Evolutionary conservation across 2,113 vertebrate species (phyloP).

Genomic region (Dicaeum eximium): DNA sequence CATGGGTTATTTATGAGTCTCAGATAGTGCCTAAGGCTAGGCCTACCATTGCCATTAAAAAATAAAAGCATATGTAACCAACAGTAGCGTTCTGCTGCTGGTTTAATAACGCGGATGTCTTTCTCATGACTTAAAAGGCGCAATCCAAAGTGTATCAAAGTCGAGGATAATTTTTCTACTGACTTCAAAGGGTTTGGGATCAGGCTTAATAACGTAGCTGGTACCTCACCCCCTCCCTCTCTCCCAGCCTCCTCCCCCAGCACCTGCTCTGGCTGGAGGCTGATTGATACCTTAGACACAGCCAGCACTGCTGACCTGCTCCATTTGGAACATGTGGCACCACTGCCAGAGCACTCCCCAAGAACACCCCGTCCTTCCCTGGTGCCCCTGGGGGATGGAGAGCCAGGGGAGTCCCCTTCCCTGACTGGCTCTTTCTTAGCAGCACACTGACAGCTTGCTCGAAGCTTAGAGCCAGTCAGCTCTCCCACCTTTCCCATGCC

Average conservation of each 20-base stretch:
- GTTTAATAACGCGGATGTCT: background rate
- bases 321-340: rapidly evolving
- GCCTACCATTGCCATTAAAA: slow-evolving; percentile 54
- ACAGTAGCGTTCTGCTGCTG: background rate
- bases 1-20: slow-evolving; percentile 57
- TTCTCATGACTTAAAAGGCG: slow-evolving; percentile 26
- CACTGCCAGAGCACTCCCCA: rapidly evolving
- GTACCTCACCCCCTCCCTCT: background rate
- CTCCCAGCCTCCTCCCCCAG: background rate
- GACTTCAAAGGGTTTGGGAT: slow-evolving; percentile 34
- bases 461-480: background rate
- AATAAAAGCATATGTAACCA: slow-evolving; percentile 54
- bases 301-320: background rate
- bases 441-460: rapidly evolving
- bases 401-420: background rate
- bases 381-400: rapidly evolving
- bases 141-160: background rate
- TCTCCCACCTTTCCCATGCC: background rate
- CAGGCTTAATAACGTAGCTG: background rate
- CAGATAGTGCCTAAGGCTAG: slow-evolving; percentile 54
- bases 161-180: background rate
- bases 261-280: background rate
- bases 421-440: background rate
- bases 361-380: rapidly evolving
- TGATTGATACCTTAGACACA: background rate